Conservation (phyloP, 2,113 vertebrate genomes). For the Alosa alosa region DNA sequence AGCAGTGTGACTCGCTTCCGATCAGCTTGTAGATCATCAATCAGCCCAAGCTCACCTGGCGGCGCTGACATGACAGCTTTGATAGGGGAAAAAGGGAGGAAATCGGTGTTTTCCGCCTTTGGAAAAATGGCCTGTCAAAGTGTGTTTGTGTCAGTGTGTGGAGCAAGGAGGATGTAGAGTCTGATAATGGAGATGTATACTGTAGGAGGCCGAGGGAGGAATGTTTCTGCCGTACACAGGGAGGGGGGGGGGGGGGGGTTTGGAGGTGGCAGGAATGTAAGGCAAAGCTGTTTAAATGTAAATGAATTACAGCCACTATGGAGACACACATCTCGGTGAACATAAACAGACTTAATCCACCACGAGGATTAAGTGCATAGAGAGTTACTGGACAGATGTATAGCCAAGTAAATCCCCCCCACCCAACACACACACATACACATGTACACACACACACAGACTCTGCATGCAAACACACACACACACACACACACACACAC, state of each 20-base stretch:
- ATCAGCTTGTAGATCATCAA: slow-evolving; percentile 2
- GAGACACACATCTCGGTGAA: background rate
- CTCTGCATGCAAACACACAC: background rate
- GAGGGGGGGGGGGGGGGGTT: background rate
- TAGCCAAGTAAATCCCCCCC: background rate
- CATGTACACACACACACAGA: background rate
- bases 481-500: background rate
- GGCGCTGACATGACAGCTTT: background rate
- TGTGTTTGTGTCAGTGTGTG: background rate
- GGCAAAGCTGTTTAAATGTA: slow-evolving; percentile 10
- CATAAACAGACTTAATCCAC: background rate
- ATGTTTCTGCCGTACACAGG: background rate
- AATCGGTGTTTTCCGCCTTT: background rate
- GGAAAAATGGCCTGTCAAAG: slow-evolving; percentile 15
- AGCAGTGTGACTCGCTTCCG: background rate
- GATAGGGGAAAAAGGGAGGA: background rate
- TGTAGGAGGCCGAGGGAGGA: background rate
- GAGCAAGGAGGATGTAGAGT: background rate
- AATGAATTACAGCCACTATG: background rate
- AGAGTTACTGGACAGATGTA: background rate
- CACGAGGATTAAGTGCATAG: background rate
- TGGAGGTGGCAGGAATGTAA: background rate
- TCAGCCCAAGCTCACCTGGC: background rate
- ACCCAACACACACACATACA: background rate
- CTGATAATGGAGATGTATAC: background rate